Conservation (phyloP, 2,797 vertebrate genomes). For the Sebastes cheni region DNA sequence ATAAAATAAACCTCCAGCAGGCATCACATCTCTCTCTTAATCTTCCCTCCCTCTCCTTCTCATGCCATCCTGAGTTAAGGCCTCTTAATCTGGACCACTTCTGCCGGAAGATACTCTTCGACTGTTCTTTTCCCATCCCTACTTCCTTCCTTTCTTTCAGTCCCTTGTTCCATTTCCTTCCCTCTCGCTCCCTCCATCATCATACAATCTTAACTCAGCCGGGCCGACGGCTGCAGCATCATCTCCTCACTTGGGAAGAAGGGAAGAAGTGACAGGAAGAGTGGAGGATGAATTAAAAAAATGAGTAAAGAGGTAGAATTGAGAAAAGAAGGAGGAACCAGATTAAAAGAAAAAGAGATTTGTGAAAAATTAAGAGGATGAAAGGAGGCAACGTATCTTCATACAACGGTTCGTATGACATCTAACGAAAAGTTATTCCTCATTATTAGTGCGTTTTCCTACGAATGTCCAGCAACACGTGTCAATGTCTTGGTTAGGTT, state of each 20-base stretch:
- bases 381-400: not conserved
- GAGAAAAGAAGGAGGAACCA: not conserved
- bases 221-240: slow-evolving; percentile 17
- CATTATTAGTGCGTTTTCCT: too few species aligned
- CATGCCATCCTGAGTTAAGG: not conserved
- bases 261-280: not conserved
- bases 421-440: too few species aligned
- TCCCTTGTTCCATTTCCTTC: not conserved
- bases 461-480: too few species aligned
- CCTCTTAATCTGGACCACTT: slow-evolving; percentile 7
- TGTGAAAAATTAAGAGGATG: not conserved
- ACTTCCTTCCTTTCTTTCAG: not conserved
- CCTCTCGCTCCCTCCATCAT: slow-evolving; percentile 10
- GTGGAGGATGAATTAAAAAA: not conserved
- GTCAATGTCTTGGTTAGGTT: too few species aligned
- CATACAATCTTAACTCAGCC: not conserved
- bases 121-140: not conserved
- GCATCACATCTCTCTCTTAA: slow-evolving; percentile 10
- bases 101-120: not conserved
- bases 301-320: not conserved
- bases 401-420: too few species aligned
- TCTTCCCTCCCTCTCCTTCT: not conserved
- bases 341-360: not conserved
- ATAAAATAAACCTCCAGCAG: not conserved
- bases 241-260: not conserved